These are phyloP conservation scores for Poeciliopsis turneri DNA, from an alignment of 2,797 vertebrate genomes.

Conservation along the genomic window DNA sequence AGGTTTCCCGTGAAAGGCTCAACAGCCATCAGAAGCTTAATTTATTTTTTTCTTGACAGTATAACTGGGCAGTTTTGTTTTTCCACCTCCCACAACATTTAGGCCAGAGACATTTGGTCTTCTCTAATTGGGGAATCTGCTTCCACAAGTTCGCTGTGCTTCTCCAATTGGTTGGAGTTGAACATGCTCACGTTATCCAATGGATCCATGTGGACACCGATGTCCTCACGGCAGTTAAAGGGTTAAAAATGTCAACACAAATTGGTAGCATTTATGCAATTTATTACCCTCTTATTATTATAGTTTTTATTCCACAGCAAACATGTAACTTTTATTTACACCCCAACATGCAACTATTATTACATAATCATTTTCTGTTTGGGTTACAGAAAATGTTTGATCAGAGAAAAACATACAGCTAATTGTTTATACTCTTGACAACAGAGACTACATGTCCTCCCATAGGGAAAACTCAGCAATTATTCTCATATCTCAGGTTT, in stretches of 20 bases:
- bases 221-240: not conserved
- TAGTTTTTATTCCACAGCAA: conserved; percentile 2
- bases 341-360: not conserved
- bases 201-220: too few relatives aligned
- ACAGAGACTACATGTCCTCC: conserved; percentile 52
- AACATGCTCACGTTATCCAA: too few relatives aligned
- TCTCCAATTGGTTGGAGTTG: not conserved
- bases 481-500: conserved; percentile 27
- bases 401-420: conserved; percentile 3
- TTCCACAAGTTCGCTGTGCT: not conserved
- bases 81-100: not conserved
- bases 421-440: conserved; percentile 40
- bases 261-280: conserved; percentile 4
- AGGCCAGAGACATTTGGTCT: not conserved
- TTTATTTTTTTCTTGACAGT: not conserved
- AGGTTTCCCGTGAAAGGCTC: not conserved
- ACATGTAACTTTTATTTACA: conserved; percentile 1
- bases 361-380: not conserved
- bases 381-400: not conserved
- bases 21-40: not conserved
- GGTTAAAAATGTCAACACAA: conserved; percentile 1
- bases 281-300: conserved; percentile 32
- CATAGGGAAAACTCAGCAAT: conserved; percentile 54
- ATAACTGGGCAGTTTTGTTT: not conserved
- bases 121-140: not conserved